Evolutionary conservation across 2,888 invertebrate species (phyloP), one percentile per base, ranked within the genome.

Genomic region (Oscheius onirici): DNA sequence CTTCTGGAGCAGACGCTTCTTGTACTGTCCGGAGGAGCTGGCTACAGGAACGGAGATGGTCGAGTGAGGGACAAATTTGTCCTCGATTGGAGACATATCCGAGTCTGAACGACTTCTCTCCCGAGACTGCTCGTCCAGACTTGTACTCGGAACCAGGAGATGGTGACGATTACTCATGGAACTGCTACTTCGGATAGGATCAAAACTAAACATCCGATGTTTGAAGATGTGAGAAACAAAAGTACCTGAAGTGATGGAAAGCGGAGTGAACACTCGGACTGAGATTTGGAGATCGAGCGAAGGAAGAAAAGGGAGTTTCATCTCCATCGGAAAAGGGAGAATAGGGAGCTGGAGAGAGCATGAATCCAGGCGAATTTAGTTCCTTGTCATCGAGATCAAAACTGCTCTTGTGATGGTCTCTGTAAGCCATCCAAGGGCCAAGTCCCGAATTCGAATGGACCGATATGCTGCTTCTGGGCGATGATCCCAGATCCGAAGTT

Each of bases 91-190:
- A 40, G 81, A 75, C 83, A 85, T 84, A 63, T 87, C 87, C 22
- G 83, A 81, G 55, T 87, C 87, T 6, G 86, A 86, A 15, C 86
- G 80, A 51, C 83, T 83, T 13, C 87, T 78, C 55, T 85, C 87
- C 72, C 76, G 63, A 3, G 78, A 54, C 20, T 75, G 63, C 10
- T 60, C 40, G 49, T 79, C 76, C 34, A 79, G 54, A 28, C 63
- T 72, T n/a, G 72, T 34, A 22, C 71, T 69, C 1, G 82, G 79
- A 49, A 74, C 68, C 6, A 75, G 58, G 46, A 78, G 70, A 57
- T 76, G 78, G 11, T 71, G 73, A 6, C 79, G 80, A 60, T 81
- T 83, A 3, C 84, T 84, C 81, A 84, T 79, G 17, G 83, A 84
- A 43, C 77, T 77, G 40, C 77, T 73, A 24, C 74, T 72, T n/a